Base-by-base conservation (phyloP, 1,140 invertebrate species). In the Hestina assimilis region DNA sequence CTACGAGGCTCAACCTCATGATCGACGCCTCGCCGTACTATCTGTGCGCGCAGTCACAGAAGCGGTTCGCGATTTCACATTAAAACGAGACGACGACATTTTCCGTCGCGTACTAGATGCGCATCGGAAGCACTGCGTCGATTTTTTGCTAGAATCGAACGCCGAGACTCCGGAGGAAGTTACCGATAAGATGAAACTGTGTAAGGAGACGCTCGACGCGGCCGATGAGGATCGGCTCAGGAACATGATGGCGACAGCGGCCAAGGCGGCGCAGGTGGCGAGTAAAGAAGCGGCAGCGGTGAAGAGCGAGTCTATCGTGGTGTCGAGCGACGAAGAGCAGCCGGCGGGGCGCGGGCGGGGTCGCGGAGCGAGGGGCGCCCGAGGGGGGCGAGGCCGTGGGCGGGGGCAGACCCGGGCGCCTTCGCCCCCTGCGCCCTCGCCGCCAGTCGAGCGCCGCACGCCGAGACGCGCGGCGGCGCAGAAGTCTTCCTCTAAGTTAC, bases 141-240 rank as follows among this genome's bases (percentile, higher is more conserved):
- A 72, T n/a, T 71, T 72, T 1, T 60, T 89, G 0, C 55, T 89
- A 15, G 72, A 83, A 15, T 82, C 83, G 0, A 79, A 72, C 5
- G 83, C 83, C 1, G 79, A 88, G 45, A 83, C 83, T 0, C 75
- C 72, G 11, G 72, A 75, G 11, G 85, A 89, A 48, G 73, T 87
- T 1, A 52, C 55, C 0, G 76, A 83, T 14, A 70, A 69, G 3
- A 63, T 89, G 35, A 69, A 69, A 0, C 19, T 62, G 2, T 75
- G 72, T 26, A 83, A 85, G 47, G 63, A 75, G 1, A 65, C 74
- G 20, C 60, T 88, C 0, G 83, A 87, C 35, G 63, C 63, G 0
- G 72, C 79, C 2, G 79, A 83, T 15, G 72, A 61, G 4, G 75
- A 75, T 21, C 45, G 69, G 20, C 54, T 85, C 0, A 74, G 63